Evolutionary conservation across 2,113 vertebrate genomes (phyloP), one percentile per base, ranked within the genome.

Genomic region (Phoenicopterus ruber): DNA sequence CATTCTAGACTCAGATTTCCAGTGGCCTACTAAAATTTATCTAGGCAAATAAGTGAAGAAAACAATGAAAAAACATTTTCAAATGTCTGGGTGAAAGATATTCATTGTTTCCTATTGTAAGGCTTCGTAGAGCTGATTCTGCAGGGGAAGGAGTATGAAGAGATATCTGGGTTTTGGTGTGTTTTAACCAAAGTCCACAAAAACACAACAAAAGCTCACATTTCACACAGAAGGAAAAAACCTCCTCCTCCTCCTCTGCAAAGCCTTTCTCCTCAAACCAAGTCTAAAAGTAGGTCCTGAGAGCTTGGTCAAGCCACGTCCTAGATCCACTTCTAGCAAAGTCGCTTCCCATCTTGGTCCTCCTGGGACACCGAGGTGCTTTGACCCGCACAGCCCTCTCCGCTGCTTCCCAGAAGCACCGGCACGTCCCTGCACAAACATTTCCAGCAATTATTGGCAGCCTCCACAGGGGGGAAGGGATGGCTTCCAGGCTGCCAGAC

Each of bases 361-460:
- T 66, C 42, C 38, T 58, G 54, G 50, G 58, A 65, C 32, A 77
- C 4, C 2, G 12, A 82, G 42, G 26, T 72, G 14, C 74, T 91
- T 67, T 24, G 3, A 73, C 19, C 38, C 4, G 11, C 61, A 17
- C 8, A 44, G 32, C 36, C 34, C 4, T 0, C 38, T 73, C 38
- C 7, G 4, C 28, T 58, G 52, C 58, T 58, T 61, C 47, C 65
- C 14, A 20, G 28, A 57, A 55, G 17, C 28, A 40, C 26, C 4
- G 0, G 25, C 54, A 47, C 18, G 24, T 59, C 26, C 50, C 28
- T 20, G 13, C 22, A 21, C 1, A 1, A 55, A 31, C 3, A 0
- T 73, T 93, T 81, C 80, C n/a, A 81, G 7, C 22, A 58, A 20
- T 24, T 66, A 29, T 8, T 78, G 32, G 18, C 49, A 82, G 66